Evolutionary conservation across 2,797 vertebrate genomes (phyloP).

Genomic region (Varecia variegata): DNA sequence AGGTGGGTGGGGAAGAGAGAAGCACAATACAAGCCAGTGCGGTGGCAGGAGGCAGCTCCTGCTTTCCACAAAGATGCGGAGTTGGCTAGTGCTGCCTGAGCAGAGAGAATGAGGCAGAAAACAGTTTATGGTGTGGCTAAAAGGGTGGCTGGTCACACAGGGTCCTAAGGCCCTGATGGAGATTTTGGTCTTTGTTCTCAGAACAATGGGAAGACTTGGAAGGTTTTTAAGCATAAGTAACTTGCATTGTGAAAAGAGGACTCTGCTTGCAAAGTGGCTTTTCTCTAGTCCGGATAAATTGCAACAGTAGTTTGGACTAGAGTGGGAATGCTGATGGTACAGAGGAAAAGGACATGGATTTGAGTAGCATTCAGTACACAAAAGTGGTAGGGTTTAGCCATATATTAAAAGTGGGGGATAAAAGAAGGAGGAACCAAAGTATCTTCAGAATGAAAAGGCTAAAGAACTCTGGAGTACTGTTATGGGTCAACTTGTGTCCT

Average conservation of each 20-base stretch:
- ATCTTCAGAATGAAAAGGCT: neutral
- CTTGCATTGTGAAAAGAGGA: neutral
- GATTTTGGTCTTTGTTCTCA: neutral
- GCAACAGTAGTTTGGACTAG: neutral
- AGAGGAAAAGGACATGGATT: neutral
- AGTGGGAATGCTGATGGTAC: neutral
- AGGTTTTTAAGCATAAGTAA: neutral
- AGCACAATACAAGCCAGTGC: rapidly evolving
- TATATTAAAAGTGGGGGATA: neutral
- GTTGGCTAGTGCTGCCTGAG: neutral
- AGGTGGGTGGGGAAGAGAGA: no score
- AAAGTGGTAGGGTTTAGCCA: neutral
- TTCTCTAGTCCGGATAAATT: neutral
- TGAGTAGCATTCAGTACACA: neutral
- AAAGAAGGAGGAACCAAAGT: neutral
- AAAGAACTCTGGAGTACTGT: neutral
- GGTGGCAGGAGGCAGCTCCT: rapidly evolving
- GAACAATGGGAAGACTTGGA: neutral
- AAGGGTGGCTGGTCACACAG: neutral
- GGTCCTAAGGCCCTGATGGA: neutral
- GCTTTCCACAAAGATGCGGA: neutral
- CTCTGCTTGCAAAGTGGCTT: neutral
- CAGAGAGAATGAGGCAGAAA: neutral
- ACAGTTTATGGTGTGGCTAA: neutral
- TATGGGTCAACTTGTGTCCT: neutral